Evolutionary conservation across 2,113 vertebrate genomes (phyloP).

Genomic region (Tragelaphus buxtoni): DNA sequence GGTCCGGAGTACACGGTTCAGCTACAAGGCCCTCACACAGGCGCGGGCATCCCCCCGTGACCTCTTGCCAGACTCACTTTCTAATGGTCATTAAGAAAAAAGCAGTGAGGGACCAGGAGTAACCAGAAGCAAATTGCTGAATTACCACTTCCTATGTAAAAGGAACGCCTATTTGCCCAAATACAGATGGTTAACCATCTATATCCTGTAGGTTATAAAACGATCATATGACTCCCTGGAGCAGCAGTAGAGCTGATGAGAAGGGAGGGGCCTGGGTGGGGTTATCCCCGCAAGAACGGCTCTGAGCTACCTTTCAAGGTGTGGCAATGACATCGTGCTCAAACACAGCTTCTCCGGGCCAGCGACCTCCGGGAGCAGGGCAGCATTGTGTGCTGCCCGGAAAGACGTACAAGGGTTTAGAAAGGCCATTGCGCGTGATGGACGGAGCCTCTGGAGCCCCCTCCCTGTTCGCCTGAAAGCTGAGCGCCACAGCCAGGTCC

Average conservation of each 20-base stretch:
- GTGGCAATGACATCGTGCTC: fast-evolving
- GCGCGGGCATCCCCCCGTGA: fast-evolving
- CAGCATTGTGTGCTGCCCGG: fast-evolving
- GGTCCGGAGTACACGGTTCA: fast-evolving
- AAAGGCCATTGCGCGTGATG: fast-evolving
- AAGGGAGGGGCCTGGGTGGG: fast-evolving
- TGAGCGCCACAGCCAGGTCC: not conserved
- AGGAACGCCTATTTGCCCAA: slow-evolving; percentile 41
- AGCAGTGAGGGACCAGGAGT: not conserved
- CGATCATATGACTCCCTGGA: not conserved
- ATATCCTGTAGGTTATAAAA: not conserved
- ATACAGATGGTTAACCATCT: slow-evolving; percentile 25
- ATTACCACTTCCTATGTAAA: slow-evolving; percentile 63
- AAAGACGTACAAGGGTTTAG: fast-evolving
- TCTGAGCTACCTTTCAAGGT: not conserved
- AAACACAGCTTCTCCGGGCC: fast-evolving
- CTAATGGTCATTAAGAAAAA: not conserved
- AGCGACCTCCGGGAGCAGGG: not conserved
- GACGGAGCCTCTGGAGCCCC: not conserved
- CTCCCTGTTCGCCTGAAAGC: not conserved
- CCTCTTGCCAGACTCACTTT: not conserved
- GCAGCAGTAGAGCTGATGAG: fast-evolving
- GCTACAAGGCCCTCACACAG: fast-evolving
- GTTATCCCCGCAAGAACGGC: not conserved
- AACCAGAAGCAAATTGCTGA: not conserved